phyloP scores from a whole-genome alignment of 2,888 invertebrate genomes.

The Chelonus formosanus region DNA sequence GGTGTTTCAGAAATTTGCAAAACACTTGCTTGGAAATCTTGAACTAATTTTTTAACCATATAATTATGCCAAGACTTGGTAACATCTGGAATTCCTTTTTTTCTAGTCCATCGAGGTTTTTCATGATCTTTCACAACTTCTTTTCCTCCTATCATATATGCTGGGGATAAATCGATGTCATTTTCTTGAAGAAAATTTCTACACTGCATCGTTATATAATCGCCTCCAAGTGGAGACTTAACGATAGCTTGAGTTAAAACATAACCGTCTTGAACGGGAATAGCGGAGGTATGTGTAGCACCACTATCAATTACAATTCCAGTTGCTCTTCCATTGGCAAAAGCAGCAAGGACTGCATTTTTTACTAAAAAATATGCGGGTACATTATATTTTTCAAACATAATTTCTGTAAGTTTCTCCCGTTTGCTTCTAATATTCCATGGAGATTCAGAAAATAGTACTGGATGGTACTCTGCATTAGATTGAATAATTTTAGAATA shows the following conservation, averaged over 20 bases:
- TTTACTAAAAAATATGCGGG: constrained; percentile 98
- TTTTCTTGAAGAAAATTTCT: constrained; percentile 73
- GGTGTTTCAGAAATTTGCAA: constrained; percentile 89
- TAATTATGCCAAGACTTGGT: constrained; percentile 94
- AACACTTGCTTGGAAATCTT: constrained; percentile 75
- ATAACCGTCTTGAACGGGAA: constrained; percentile 97
- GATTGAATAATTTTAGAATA: constrained; percentile 94
- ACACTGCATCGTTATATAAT: constrained; percentile 86
- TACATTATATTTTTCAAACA: constrained; percentile 98
- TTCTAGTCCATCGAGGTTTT: constrained; percentile 82
- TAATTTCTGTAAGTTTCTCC: constrained; percentile 93
- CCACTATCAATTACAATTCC: constrained; percentile 94
- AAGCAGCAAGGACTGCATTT: constrained; percentile 96
- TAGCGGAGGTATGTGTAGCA: constrained; percentile 97
- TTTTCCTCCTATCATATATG: constrained; percentile 79
- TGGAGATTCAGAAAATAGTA: constrained; percentile 96
- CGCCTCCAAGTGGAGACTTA: constrained; percentile 94
- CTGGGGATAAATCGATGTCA: constrained; percentile 79
- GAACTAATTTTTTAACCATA: constrained; percentile 87
- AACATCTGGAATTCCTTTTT: constrained; percentile 80
- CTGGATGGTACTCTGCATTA: constrained; percentile 94
- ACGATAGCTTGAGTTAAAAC: constrained; percentile 95
- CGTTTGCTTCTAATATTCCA: constrained; percentile 94
- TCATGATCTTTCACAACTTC: constrained; percentile 92
- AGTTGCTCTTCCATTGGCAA: constrained; percentile 92